phyloP scores from a whole-genome alignment of 2,888 invertebrate species.

The Brenthis ino region DNA sequence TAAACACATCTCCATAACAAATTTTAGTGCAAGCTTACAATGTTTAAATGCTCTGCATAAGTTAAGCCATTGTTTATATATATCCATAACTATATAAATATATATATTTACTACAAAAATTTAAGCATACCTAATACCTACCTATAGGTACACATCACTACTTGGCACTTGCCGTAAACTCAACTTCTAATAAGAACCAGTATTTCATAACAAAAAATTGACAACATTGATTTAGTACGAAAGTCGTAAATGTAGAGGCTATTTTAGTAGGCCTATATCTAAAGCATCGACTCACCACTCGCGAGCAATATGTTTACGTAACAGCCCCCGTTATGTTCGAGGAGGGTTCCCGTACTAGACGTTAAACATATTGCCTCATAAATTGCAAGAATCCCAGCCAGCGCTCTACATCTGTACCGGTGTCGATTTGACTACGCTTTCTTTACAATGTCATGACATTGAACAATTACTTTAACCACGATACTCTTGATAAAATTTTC shows the following conservation, averaged over 20 bases:
- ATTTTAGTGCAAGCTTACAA: constrained; percentile 15
- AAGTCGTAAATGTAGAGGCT: constrained; percentile 57
- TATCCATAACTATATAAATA: too few species aligned
- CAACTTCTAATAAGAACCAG: background rate
- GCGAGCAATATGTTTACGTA: constrained; percentile 82
- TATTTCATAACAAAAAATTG: background rate
- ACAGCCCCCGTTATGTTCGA: constrained; percentile 79
- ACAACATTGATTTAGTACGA: constrained; percentile 2
- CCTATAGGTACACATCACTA: background rate
- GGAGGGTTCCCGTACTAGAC: constrained; percentile 80
- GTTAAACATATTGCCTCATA: constrained; percentile 83
- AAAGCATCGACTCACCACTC: constrained; percentile 63
- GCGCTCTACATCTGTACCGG: constrained; percentile 68
- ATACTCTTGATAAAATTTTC: constrained; percentile 16
- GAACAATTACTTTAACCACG: constrained; percentile 33
- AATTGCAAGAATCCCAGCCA: constrained; percentile 79
- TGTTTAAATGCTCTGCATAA: too few species aligned
- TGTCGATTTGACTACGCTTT: constrained; percentile 80
- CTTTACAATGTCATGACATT: constrained; percentile 63
- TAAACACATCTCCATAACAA: constrained; percentile 12
- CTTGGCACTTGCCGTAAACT: too few species aligned
- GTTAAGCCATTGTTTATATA: too few species aligned
- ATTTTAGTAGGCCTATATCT: constrained; percentile 70
- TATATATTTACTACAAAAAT: background rate
- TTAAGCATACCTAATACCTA: background rate